Base-by-base conservation (phyloP, 23 tunicate species). In the Halocynthia aurantium region DNA sequence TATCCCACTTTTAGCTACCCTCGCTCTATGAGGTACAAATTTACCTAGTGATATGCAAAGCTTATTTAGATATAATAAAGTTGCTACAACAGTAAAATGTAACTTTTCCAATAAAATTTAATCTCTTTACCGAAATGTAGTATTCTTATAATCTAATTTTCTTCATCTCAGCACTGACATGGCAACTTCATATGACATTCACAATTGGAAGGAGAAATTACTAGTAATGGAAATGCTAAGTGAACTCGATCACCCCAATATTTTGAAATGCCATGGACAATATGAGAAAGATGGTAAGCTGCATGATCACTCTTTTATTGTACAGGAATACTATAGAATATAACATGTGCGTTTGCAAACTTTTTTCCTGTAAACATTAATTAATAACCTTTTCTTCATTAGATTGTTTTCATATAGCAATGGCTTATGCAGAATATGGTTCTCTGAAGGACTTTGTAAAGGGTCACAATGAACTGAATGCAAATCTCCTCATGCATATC, bases 211-310 rank as follows among this genome's bases (percentile, higher is more conserved):
- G 61, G 81, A 82, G 6, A 71, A 68, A 49, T 83, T 88, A 22
- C 40, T 80, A 19, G 31, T 83, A 67, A 53, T 88, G 87, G 61
- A 77, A 52, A 57, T 78, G 74, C 80, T 78, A 6, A 51, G 84
- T 51, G 84, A 79, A 75, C 83, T 84, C 62, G 95, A 88, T 50
- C 95, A 88, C 57, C 62, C 76, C 17, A 88, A 88, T 63, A 79
- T 88, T 17, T 60, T 88, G 52, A 72, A 66, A 67, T 88, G 53
- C 77, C 83, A 72, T 63, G 95, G 95, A 4, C 61, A 60, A n/a
- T 67, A 78, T 69, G 80, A 77, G 57, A 78, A 73, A 22, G 62
- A 72, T 57, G 76, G 95, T 88, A 80, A 50, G 81, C 75, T 8
- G 8, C 2, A 1, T 40, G 72, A 20, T 67, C 1, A 31, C 44